Base-by-base conservation (phyloP, 2,888 invertebrate genomes). In the Zygothrica quintamaculata region DNA sequence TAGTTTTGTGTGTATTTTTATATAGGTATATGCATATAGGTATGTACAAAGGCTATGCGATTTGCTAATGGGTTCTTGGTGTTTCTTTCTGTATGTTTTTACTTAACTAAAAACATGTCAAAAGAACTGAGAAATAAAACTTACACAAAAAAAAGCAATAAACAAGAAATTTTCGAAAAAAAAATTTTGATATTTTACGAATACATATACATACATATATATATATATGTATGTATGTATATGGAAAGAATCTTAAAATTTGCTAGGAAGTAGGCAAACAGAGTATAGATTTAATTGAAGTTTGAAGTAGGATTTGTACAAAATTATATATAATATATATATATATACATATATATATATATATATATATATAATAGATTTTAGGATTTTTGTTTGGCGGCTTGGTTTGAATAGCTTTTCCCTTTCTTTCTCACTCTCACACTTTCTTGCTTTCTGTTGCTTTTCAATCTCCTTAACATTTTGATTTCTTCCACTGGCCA, bases 11-110 rank as follows among this genome's bases (percentile, higher is more conserved):
- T 22, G 5, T 5, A 29, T 65, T 50, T 34, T 47, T 31, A 39
- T 57, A 31, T 16, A 34, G 36, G 51, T 31, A 62, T 13, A 46
- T 26, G 44, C 52, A 18, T 39, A 44, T 25, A 51, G 62, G 52
- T 66, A 65, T 66, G 51, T 66, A 66, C 65, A 65, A 37, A 26
- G 51, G 37, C 29, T 44, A 37, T 25, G 31, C 16, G 33, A 1
- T 18, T 25, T 12, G 9, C 12, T 11, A 33, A 18, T 33, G 16
- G 9, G 3, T 31, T 15, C 7, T 13, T 22, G 2, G 2, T 5
- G 18, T 22, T 22, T 22, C 18, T 3, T 22, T 22, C n/a, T n/a
- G n/a, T n/a, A n/a, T n/a, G n/a, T n/a, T n/a, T n/a, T n/a, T n/a
- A n/a, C n/a, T n/a, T n/a, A n/a, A n/a, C n/a, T n/a, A n/a, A n/a